Conservation (phyloP, 2,888 invertebrate species). For the Macrosoma leucophasiata region DNA sequence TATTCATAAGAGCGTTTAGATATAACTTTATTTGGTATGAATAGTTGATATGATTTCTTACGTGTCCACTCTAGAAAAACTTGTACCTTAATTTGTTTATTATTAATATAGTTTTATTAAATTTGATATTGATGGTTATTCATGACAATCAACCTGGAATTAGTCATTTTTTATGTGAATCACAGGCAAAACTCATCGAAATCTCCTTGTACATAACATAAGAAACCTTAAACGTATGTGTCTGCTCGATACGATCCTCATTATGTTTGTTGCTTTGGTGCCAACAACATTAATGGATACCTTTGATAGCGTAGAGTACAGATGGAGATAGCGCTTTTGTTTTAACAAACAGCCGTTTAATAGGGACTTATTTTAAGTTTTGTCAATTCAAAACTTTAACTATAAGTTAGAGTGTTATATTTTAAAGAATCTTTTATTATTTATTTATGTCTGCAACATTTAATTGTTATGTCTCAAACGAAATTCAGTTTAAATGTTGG, state of each 20-base stretch:
- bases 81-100: conserved; percentile 72
- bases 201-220: conserved; percentile 51
- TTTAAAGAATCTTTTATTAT: conserved; percentile 56
- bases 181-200: conserved; percentile 32
- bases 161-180: conserved; percentile 38
- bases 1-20: conserved; percentile 71
- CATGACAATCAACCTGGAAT: conserved; percentile 58
- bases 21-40: conserved; percentile 70
- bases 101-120: conserved; percentile 58
- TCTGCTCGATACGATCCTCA: conserved; percentile 55
- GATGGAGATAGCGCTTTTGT: conserved; percentile 37
- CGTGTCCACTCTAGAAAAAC: conserved; percentile 59
- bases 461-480: conserved; percentile 55
- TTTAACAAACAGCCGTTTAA: conserved; percentile 46
- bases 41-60: conserved; percentile 65
- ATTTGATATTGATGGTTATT: conserved; percentile 67
- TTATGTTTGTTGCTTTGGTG: conserved; percentile 63
- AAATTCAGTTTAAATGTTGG: conserved; percentile 38
- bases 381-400: conserved; percentile 73
- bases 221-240: conserved; percentile 43
- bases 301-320: conserved; percentile 28
- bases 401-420: conserved; percentile 72
- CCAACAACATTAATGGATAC: conserved; percentile 64
- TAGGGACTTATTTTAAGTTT: conserved; percentile 73
- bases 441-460: conserved; percentile 57